These are phyloP conservation scores for Spea multiplicata DNA, from an alignment of 2,113 vertebrate species.

Conservation along the genomic window DNA sequence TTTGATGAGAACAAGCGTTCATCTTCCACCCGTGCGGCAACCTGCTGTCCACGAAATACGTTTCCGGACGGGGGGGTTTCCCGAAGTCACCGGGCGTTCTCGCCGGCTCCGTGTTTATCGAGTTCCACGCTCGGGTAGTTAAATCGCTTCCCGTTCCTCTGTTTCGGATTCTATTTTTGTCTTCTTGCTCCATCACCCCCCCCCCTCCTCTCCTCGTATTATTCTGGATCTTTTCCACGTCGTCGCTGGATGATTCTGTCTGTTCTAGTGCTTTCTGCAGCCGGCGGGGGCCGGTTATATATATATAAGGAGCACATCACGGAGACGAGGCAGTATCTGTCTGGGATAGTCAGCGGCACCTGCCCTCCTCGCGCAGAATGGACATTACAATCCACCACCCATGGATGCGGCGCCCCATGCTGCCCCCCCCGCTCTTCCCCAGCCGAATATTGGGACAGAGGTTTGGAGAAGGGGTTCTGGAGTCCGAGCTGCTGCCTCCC, in stretches of 20 bases:
- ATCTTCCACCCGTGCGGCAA: no score
- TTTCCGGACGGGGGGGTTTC: no score
- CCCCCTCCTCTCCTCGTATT: neutral
- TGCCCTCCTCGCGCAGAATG: constrained; percentile 3
- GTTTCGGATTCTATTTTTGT: constrained; percentile 2
- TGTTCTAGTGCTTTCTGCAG: constrained; percentile 18
- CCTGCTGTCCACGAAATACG: no score
- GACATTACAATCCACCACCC: constrained; percentile 44
- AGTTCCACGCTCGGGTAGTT: no score
- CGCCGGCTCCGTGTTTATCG: no score
- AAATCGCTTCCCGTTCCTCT: no score
- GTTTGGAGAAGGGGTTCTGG: constrained; percentile 64
- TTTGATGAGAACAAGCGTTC: no score
- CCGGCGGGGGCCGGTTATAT: neutral
- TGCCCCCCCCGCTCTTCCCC: constrained; percentile 13
- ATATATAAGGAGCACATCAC: neutral
- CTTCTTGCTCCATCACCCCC: neutral
- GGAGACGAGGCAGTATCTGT: neutral
- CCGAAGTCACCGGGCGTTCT: no score
- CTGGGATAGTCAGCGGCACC: neutral
- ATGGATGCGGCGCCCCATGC: constrained; percentile 35
- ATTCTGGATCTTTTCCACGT: constrained; percentile 14
- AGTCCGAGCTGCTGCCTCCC: constrained; percentile 56
- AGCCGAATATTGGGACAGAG: constrained; percentile 63
- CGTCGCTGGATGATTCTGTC: neutral